These are phyloP conservation scores for Melanostigma gelatinosum DNA, from an alignment of 2,113 vertebrate species.

Conservation along the genomic window DNA sequence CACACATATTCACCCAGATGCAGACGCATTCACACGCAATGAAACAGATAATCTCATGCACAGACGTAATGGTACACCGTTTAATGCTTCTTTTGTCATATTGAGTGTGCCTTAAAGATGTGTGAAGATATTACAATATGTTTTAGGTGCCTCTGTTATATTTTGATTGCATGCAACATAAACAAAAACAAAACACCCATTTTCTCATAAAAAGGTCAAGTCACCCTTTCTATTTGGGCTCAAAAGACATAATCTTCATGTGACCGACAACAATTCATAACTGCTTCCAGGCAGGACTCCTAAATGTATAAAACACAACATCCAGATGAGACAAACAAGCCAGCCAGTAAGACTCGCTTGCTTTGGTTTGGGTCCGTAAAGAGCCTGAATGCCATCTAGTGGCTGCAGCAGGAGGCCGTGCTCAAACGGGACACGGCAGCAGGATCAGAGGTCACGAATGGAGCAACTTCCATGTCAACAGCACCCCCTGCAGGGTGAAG, in stretches of 20 bases:
- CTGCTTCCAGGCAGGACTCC: not conserved
- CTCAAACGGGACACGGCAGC: not conserved
- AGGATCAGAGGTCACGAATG: slow-evolving; percentile 44
- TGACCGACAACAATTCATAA: not conserved
- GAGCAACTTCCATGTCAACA: slow-evolving; percentile 58
- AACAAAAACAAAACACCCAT: not conserved
- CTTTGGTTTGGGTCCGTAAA: slow-evolving; percentile 20
- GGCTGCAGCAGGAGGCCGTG: slow-evolving; percentile 40
- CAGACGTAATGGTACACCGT: not conserved
- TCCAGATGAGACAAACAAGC: slow-evolving; percentile 35
- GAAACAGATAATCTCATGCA: not conserved
- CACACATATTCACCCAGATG: not conserved
- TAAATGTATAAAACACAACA: not conserved
- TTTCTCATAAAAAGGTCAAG: not conserved
- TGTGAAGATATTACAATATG: too few species aligned
- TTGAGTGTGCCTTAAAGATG: not conserved
- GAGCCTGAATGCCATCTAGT: slow-evolving; percentile 79
- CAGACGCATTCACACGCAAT: not conserved
- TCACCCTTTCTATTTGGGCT: not conserved
- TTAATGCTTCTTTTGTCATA: not conserved
- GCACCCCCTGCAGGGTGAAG: slow-evolving; percentile 67
- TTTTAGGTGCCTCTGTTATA: not conserved
- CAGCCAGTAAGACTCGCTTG: not conserved
- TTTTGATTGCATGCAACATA: not conserved
- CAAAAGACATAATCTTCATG: not conserved